Percentiles rank a stretch among this genome's conserved stretches.
phyloP scores from a whole-genome alignment of 2,797 vertebrate species.

The Chaunax sp. region DNA sequence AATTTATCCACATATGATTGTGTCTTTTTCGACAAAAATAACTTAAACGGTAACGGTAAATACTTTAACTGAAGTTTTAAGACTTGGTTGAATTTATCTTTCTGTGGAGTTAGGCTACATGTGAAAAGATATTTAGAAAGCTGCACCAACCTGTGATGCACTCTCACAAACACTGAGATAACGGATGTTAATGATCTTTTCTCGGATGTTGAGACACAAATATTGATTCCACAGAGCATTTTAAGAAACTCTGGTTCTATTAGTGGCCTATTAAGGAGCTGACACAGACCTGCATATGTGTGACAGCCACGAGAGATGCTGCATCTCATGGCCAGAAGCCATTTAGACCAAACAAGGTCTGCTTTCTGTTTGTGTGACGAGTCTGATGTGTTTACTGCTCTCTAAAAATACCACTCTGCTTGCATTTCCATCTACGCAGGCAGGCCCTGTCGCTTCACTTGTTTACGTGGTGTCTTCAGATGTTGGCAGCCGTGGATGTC shows the following conservation, averaged over 20 bases:
- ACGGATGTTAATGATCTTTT: too few relatives aligned
- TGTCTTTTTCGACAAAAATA: too few relatives aligned
- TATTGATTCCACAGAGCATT: too few relatives aligned
- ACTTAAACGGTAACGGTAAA: too few relatives aligned
- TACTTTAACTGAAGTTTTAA: too few relatives aligned
- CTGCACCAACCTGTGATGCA: too few relatives aligned
- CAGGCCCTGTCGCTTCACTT: slow-evolving; percentile 47
- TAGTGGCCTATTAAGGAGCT: too few relatives aligned
- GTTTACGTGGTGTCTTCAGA: slow-evolving; percentile 63
- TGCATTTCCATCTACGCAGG: slow-evolving; percentile 63
- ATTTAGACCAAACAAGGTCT: slow-evolving; percentile 38
- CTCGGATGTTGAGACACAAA: too few relatives aligned
- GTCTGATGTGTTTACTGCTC: slow-evolving; percentile 65
- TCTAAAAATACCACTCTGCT: slow-evolving; percentile 73
- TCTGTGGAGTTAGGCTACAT: background rate
- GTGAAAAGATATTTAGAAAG: background rate
- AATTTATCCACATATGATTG: background rate
- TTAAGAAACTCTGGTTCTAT: too few relatives aligned
- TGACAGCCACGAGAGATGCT: background rate
- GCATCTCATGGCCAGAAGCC: slow-evolving; percentile 35
- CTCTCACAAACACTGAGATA: too few relatives aligned
- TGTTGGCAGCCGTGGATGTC: slow-evolving; percentile 50
- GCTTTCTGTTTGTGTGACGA: slow-evolving; percentile 65
- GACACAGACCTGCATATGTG: too few relatives aligned
- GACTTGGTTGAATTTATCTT: too few relatives aligned